These are phyloP conservation scores for Poeciliopsis prolifica DNA, from an alignment of 2,113 vertebrate genomes.

Conservation along the genomic window DNA sequence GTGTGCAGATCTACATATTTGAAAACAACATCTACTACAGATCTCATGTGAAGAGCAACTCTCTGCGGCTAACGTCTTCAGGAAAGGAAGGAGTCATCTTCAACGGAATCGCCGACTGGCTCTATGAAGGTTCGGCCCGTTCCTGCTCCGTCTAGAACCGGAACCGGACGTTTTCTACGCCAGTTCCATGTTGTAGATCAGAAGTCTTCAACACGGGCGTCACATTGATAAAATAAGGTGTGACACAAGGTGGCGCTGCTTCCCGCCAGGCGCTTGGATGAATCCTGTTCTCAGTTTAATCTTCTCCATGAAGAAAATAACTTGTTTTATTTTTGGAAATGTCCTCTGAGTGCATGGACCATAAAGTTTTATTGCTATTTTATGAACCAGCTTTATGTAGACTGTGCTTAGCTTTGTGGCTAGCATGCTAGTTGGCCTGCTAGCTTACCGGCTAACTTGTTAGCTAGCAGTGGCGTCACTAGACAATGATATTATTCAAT, in stretches of 20 bases:
- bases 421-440: too few species aligned
- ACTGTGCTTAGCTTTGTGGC: too few species aligned
- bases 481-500: not conserved
- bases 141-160: not conserved
- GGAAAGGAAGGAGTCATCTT: constrained; percentile 95
- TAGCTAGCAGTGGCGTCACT: not conserved
- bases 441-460: not conserved
- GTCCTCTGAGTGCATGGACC: too few species aligned
- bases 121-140: constrained; percentile 89
- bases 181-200: not conserved
- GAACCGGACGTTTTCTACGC: too few species aligned
- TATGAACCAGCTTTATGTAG: too few species aligned
- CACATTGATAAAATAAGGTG: too few species aligned
- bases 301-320: too few species aligned
- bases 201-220: not conserved
- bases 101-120: constrained; percentile 97
- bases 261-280: too few species aligned
- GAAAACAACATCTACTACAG: constrained; percentile 99
- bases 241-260: too few species aligned
- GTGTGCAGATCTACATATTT: constrained; percentile 93
- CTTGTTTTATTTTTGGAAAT: too few species aligned
- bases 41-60: constrained; percentile 92
- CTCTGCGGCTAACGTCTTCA: constrained; percentile 92
- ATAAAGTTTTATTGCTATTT: too few species aligned
- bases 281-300: too few species aligned